phyloP scores from a whole-genome alignment of 2,113 vertebrate species.

The Salvelinus sp. region DNA sequence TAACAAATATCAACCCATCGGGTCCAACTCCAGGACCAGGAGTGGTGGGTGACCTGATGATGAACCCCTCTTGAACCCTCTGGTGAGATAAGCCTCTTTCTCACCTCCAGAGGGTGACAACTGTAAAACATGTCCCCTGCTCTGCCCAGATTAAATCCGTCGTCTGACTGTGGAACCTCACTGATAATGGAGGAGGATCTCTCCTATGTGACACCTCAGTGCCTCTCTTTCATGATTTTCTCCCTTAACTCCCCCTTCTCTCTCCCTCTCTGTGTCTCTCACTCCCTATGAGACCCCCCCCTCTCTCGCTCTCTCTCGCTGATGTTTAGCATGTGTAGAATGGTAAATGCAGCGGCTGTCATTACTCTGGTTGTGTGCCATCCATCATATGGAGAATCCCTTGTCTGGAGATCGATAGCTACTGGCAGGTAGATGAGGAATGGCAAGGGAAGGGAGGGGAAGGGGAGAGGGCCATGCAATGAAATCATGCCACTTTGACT shows the following conservation, averaged over 20 bases:
- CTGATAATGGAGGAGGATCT: slow-evolving; percentile 35
- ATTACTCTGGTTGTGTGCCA: slow-evolving; percentile 31
- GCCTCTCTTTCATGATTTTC: not conserved
- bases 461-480: slow-evolving; percentile 6
- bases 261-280: slow-evolving; percentile 9
- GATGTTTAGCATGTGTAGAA: slow-evolving; percentile 37
- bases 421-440: slow-evolving; percentile 44
- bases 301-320: not conserved
- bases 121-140: slow-evolving; percentile 15
- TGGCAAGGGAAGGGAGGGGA: slow-evolving; percentile 18
- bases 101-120: slow-evolving; percentile 11
- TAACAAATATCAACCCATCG: not conserved
- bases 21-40: slow-evolving; percentile 5
- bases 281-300: not conserved
- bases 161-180: slow-evolving; percentile 13
- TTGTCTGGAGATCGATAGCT: slow-evolving; percentile 49
- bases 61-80: slow-evolving; percentile 19
- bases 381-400: slow-evolving; percentile 49
- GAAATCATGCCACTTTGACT: slow-evolving; percentile 3
- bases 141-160: slow-evolving; percentile 32
- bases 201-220: slow-evolving; percentile 23
- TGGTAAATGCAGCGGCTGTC: slow-evolving; percentile 34
- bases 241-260: not conserved
- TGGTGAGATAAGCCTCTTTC: slow-evolving; percentile 17
- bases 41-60: slow-evolving; percentile 16